Evolutionary conservation across 2,113 vertebrate species (phyloP).

Genomic region (Pseudopipra pipra): DNA sequence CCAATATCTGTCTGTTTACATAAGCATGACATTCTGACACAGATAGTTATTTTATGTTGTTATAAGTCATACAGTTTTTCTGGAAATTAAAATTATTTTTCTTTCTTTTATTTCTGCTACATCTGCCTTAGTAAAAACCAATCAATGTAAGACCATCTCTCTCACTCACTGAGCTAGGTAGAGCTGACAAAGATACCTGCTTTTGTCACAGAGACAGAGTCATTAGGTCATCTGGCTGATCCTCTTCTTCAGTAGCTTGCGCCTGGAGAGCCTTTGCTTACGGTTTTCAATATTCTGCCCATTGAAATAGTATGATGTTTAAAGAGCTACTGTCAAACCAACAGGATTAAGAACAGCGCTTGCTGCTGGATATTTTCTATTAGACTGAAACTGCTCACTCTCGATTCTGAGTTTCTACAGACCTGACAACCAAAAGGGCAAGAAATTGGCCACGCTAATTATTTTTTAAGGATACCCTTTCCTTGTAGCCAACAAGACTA

Average conservation of each 20-base stretch:
- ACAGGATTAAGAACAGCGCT: background rate
- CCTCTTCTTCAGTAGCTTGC: background rate
- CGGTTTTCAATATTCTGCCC: background rate
- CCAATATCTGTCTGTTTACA: conserved; percentile 4
- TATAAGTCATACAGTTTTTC: background rate
- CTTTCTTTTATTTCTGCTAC: background rate
- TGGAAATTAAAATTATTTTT: background rate
- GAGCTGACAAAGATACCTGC: background rate
- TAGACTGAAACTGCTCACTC: background rate
- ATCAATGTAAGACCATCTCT: background rate
- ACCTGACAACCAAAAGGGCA: background rate
- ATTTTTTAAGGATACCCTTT: background rate
- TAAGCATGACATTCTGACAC: background rate
- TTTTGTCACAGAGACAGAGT: background rate
- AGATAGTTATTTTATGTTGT: background rate
- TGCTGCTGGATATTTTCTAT: background rate
- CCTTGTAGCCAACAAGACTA: background rate
- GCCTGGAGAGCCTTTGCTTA: background rate
- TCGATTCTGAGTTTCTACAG: background rate
- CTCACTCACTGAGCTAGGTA: background rate
- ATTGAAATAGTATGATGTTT: background rate
- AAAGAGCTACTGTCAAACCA: background rate
- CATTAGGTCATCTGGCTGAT: background rate
- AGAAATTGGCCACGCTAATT: background rate
- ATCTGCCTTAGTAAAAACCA: background rate